These are phyloP conservation scores for Stegophylla sp. DNA, from an alignment of 2,888 invertebrate species.

Conservation along the genomic window DNA sequence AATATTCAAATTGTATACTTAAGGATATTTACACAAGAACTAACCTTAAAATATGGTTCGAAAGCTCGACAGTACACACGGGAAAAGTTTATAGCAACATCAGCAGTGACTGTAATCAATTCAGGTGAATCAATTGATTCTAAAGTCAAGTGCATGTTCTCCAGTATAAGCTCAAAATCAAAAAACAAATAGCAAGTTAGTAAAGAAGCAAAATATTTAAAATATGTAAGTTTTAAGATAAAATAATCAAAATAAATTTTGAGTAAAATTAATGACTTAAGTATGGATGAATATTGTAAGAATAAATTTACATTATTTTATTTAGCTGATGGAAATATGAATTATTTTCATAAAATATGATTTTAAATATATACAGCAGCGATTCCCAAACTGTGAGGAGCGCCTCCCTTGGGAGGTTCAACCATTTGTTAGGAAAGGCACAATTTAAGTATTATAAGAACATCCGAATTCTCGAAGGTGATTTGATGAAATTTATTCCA, in stretches of 20 bases:
- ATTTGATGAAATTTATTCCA: too few relatives aligned
- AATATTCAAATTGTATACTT: not conserved
- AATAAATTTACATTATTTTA: too few relatives aligned
- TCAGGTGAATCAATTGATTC: conserved; percentile 57
- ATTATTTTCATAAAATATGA: too few relatives aligned
- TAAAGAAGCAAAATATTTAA: conserved; percentile 46
- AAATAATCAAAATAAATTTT: conserved; percentile 20
- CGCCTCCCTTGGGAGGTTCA: too few relatives aligned
- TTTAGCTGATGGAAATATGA: too few relatives aligned
- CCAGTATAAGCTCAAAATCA: conserved; percentile 56
- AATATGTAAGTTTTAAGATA: conserved; percentile 28
- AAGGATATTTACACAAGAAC: conserved; percentile 30
- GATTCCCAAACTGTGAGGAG: too few relatives aligned
- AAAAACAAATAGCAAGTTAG: conserved; percentile 50
- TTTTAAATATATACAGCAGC: too few relatives aligned
- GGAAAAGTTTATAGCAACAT: conserved; percentile 58
- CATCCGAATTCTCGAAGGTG: too few relatives aligned
- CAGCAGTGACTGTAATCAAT: conserved; percentile 57
- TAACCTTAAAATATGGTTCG: conserved; percentile 55
- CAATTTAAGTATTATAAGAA: too few relatives aligned
- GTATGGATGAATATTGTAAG: too few relatives aligned
- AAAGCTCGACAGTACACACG: conserved; percentile 53
- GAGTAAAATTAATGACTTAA: not conserved
- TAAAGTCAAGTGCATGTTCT: conserved; percentile 55
- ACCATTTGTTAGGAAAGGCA: too few relatives aligned